A percentile compares a stretch with the other conserved stretches of the same genome.
Conservation (phyloP, 2,888 invertebrate genomes). For the Conistra vaccinii region DNA sequence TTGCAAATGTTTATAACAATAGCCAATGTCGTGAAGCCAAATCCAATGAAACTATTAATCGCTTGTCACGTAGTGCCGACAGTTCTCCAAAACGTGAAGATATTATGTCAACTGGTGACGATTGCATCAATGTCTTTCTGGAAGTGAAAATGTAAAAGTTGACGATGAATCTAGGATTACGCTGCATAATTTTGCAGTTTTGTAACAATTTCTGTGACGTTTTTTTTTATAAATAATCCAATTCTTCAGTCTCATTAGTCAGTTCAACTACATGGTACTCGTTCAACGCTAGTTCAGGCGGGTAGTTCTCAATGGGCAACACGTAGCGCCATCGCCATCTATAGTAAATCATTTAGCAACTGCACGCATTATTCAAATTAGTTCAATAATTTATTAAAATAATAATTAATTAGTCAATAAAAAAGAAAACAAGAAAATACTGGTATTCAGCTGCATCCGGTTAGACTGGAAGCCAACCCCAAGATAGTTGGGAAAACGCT, state of each 20-base stretch:
- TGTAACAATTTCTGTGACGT: background rate
- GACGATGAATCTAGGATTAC: conserved; percentile 15
- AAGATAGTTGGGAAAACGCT: too few species aligned
- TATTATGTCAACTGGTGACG: conserved; percentile 21
- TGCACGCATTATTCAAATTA: background rate
- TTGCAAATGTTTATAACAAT: conserved; percentile 12
- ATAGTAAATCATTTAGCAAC: background rate
- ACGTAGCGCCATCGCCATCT: conserved; percentile 43
- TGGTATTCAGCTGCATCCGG: too few species aligned
- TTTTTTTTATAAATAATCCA: background rate
- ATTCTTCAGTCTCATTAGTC: background rate
- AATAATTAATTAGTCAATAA: background rate
- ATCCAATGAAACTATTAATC: conserved; percentile 22
- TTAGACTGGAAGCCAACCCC: too few species aligned
- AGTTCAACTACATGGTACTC: background rate
- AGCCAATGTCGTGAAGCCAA: conserved; percentile 17
- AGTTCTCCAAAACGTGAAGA: conserved; percentile 38
- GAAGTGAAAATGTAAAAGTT: conserved; percentile 54
- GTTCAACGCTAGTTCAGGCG: background rate
- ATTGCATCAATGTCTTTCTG: conserved; percentile 40
- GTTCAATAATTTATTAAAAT: background rate
- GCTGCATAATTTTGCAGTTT: conserved; percentile 19
- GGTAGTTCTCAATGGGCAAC: background rate
- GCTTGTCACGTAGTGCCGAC: conserved; percentile 2
- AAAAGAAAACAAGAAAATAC: too few species aligned